phyloP scores from a whole-genome alignment of 2,888 invertebrate genomes.

The Trichopoda pennipes region DNA sequence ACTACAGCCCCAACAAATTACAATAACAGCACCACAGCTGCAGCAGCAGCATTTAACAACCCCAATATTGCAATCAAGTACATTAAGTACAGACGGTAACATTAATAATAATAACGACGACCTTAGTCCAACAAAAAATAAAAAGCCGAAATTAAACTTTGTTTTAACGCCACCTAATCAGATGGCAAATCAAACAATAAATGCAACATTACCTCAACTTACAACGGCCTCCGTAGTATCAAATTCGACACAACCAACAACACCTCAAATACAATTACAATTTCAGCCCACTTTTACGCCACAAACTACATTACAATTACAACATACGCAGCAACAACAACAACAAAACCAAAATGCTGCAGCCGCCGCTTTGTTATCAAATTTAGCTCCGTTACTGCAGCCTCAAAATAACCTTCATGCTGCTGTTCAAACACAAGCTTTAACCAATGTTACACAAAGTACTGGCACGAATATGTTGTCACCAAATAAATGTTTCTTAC shows the following conservation, averaged over 20 bases:
- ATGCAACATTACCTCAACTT: conserved; percentile 69
- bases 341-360: conserved; percentile 66
- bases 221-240: conserved; percentile 27
- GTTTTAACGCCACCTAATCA: conserved; percentile 76
- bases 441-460: conserved; percentile 41
- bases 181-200: conserved; percentile 68
- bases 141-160: conserved; percentile 80
- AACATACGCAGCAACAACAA: conserved; percentile 69
- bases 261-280: conserved; percentile 71
- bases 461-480: conserved; percentile 73
- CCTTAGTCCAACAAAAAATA: conserved; percentile 73
- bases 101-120: conserved; percentile 67
- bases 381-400: conserved; percentile 71
- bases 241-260: conserved; percentile 55
- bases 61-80: conserved; percentile 55
- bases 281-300: conserved; percentile 60
- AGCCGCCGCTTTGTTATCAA: conserved; percentile 66
- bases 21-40: conserved; percentile 61
- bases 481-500: conserved; percentile 79
- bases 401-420: conserved; percentile 60
- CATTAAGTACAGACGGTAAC: conserved; percentile 72
- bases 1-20: conserved; percentile 70
- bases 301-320: conserved; percentile 58
- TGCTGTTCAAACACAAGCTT: conserved; percentile 44
- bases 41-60: conserved; percentile 62